phyloP scores from a whole-genome alignment of 2,888 invertebrate genomes.

The Thera obeliscata region DNA sequence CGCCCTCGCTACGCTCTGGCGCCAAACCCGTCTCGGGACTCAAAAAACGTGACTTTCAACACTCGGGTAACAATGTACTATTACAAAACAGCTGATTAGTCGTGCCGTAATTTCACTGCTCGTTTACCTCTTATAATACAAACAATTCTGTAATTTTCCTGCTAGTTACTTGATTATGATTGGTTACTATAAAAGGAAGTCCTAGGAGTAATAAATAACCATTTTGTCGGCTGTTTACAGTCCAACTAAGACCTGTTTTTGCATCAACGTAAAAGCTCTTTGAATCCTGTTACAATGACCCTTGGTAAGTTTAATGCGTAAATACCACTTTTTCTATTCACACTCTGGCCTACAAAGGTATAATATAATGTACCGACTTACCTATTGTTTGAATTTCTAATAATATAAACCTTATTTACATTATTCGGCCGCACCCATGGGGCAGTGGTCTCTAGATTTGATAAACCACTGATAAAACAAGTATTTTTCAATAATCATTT shows the following conservation, averaged over 20 bases:
- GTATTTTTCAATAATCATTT: no score
- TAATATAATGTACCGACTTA: no score
- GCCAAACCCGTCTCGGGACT: no score
- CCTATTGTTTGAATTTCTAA: no score
- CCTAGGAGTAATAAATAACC: neutral
- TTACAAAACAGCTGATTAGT: conserved; percentile 45
- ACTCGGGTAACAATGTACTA: no score
- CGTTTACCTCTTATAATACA: neutral
- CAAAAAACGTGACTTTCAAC: no score
- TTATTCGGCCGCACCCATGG: neutral
- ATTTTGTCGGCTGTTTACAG: conserved; percentile 8
- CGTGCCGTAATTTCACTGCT: conserved; percentile 14
- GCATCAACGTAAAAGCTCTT: conserved; percentile 20
- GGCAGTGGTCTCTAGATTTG: no score
- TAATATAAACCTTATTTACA: neutral
- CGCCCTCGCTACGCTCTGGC: no score
- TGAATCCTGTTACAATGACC: conserved; percentile 42
- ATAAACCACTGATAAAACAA: no score
- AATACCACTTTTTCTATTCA: neutral
- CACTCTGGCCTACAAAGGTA: neutral
- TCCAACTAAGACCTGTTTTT: conserved; percentile 24
- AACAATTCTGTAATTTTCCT: conserved; percentile 4
- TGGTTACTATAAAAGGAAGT: neutral
- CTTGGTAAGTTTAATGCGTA: conserved; percentile 43
- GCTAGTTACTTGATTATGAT: neutral